Evolutionary conservation across 2,888 invertebrate genomes (phyloP), one percentile per base, ranked within the genome.

Genomic region (Halictus ligatus): DNA sequence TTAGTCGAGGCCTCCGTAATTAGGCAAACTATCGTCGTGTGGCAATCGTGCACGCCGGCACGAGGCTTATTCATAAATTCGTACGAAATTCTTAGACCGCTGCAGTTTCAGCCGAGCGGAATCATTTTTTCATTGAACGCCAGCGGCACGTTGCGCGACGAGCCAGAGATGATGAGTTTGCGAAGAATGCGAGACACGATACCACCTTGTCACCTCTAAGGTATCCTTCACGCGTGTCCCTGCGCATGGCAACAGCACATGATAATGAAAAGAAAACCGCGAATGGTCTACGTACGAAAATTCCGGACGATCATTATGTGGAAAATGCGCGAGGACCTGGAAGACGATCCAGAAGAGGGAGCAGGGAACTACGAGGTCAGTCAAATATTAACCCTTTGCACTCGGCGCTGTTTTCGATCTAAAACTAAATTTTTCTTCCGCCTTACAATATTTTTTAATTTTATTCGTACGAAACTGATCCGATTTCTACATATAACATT

Each of bases 1-100:
- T 88, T 81, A 82, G 81, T 78, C 90, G 84, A 80, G 84, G 85
- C 84, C 85, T 82, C 80, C 81, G 73, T 81, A 91, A 91, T 90
- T 90, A 88, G 88, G 79, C 88, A 84, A 75, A 84, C 76, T 82
- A 78, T 84, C 80, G 50, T 13, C 29, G 79, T 81, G 76, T 73
- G 78, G 85, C 58, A 80, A 86, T 78, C 64, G 71, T 83, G 43
- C 43, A 58, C 50, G 48, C 67, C n/a, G 18, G 12, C 29, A 21
- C 15, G 25, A 43, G 64, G 2, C 71, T 69, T 43, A n/a, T 75
- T 75, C 80, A 67, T 15, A 46, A 80, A 69, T 80, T 43, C 29
- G 8, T 75, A 43, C 29, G 18, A 35, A 21, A 40, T 29, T 43
- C 54, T 3, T 46, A 18, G n/a, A 18, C 13, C 18, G n/a, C 21